A percentile compares a stretch with the other conserved stretches of the same genome.
Evolutionary conservation across 1,140 invertebrate genomes (phyloP).

Genomic region (Schlechtendalia chinensis): DNA sequence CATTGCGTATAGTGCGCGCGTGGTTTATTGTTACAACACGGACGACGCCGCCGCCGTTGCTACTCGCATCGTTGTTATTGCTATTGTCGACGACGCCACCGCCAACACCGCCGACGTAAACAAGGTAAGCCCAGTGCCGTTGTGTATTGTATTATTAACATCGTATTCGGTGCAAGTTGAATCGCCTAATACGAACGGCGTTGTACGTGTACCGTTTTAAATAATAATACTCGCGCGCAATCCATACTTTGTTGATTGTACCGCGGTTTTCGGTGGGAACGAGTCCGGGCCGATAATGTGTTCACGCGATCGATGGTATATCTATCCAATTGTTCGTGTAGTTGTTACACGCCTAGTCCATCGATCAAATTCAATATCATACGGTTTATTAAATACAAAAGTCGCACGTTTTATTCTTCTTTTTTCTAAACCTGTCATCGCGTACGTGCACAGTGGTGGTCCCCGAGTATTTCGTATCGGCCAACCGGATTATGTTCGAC

Average conservation of each 20-base stretch:
- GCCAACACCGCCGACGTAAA: background rate
- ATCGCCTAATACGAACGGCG: too few relatives aligned
- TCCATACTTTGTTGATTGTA: background rate
- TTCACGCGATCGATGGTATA: background rate
- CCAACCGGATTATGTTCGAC: too few relatives aligned
- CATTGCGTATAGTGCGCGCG: background rate
- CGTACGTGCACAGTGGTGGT: too few relatives aligned
- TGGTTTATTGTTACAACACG: constrained; percentile 20
- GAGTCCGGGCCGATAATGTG: background rate
- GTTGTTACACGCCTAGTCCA: too few relatives aligned
- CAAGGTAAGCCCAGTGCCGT: background rate
- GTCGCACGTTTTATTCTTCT: too few relatives aligned
- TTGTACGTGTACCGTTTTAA: background rate
- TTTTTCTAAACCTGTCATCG: too few relatives aligned
- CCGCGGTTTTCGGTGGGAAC: background rate
- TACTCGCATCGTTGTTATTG: background rate
- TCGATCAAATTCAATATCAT: too few relatives aligned
- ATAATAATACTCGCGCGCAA: background rate
- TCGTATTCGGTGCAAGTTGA: too few relatives aligned
- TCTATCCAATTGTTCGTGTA: too few relatives aligned
- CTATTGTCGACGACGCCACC: constrained; percentile 6
- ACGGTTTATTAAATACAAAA: too few relatives aligned
- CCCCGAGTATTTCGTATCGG: too few relatives aligned
- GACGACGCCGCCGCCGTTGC: background rate
- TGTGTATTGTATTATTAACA: background rate